These are phyloP conservation scores for Drosophila infuscata DNA, from an alignment of 2,888 invertebrate species.

Conservation along the genomic window DNA sequence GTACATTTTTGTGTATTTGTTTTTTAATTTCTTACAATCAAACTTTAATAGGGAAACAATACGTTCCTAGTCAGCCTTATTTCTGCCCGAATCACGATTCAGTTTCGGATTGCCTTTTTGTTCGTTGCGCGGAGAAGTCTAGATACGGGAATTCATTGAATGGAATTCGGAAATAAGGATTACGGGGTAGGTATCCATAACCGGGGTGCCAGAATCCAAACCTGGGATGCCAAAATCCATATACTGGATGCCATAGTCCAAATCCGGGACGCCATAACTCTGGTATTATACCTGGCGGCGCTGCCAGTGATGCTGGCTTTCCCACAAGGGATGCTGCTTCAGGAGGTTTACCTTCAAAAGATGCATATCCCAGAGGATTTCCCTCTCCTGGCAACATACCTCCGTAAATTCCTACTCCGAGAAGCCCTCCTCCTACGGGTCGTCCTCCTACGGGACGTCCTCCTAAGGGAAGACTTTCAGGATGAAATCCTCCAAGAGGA, in stretches of 20 bases:
- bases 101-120: neutral
- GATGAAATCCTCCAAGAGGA: neutral
- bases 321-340: neutral
- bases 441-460: neutral
- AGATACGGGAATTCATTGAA: neutral
- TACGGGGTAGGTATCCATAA: neutral
- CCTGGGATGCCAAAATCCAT: slow-evolving; percentile 1
- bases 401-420: neutral
- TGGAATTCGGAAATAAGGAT: neutral
- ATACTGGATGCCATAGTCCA: neutral
- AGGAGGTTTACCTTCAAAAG: neutral
- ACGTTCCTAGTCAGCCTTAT: neutral
- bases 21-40: neutral
- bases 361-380: neutral
- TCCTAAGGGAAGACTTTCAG: neutral
- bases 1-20: neutral
- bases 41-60: neutral
- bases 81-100: neutral
- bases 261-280: neutral
- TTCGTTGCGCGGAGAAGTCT: neutral
- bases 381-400: neutral
- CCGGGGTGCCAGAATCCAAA: neutral
- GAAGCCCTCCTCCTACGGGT: neutral
- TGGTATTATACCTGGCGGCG: neutral
- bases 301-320: neutral